These are phyloP conservation scores for Motacilla alba DNA, from an alignment of 2,113 vertebrate genomes.

Conservation along the genomic window DNA sequence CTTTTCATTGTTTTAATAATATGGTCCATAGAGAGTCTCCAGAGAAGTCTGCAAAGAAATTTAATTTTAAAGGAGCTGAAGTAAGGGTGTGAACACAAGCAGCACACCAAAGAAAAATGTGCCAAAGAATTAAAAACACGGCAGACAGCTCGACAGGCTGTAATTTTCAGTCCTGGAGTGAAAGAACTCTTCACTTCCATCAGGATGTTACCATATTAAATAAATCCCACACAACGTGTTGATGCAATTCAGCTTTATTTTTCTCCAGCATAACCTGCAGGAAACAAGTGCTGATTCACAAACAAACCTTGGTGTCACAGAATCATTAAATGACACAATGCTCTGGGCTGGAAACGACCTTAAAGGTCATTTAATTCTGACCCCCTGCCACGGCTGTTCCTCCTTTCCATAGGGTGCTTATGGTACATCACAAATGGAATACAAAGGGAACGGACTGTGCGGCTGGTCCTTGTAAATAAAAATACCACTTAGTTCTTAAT, in stretches of 20 bases:
- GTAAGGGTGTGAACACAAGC: not conserved
- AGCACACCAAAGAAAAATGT: not conserved
- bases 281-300: not conserved
- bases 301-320: not conserved
- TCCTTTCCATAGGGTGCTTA: not conserved
- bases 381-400: accelerated
- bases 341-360: not conserved
- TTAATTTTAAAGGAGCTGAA: not conserved
- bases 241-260: not conserved
- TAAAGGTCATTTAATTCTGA: not conserved
- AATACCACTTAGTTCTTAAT: not conserved
- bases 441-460: too few relatives aligned
- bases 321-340: not conserved
- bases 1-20: not conserved
- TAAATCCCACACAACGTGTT: not conserved
- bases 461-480: not conserved
- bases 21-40: not conserved
- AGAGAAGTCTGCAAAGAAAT: not conserved
- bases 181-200: not conserved
- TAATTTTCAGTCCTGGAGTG: not conserved
- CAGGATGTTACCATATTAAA: not conserved
- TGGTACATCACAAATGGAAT: not conserved
- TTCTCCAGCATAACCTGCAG: not conserved
- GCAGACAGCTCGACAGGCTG: not conserved
- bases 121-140: not conserved